Percentiles rank a stretch among this genome's conserved stretches.
Evolutionary conservation across 2,888 invertebrate species (phyloP).

Genomic region (Scaptomyza flava): DNA sequence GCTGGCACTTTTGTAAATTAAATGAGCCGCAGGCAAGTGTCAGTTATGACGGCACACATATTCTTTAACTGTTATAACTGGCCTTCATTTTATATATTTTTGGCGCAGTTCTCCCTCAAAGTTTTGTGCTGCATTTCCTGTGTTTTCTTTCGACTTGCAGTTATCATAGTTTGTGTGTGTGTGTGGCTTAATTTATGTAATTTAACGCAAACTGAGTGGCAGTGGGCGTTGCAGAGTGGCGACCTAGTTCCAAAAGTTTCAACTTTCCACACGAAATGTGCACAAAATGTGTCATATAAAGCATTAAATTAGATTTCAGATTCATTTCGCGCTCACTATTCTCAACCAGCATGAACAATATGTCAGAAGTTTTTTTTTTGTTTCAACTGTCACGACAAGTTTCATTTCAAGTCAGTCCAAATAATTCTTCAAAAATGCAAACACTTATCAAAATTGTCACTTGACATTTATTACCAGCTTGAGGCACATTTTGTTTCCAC

Average conservation of each 20-base stretch:
- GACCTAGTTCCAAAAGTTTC: constrained; percentile 53
- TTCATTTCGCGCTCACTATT: constrained; percentile 19
- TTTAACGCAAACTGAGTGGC: constrained; percentile 60
- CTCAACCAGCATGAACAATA: not conserved
- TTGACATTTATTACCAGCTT: constrained; percentile 52
- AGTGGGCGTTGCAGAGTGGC: constrained; percentile 30
- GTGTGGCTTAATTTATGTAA: constrained; percentile 61
- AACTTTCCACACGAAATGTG: constrained; percentile 35
- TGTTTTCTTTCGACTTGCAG: constrained; percentile 22
- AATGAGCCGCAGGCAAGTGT: constrained; percentile 68
- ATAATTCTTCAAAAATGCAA: constrained; percentile 50
- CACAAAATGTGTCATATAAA: constrained; percentile 71
- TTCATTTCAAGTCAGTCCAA: constrained; percentile 22
- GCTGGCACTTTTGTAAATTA: constrained; percentile 57
- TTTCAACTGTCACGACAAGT: constrained; percentile 28
- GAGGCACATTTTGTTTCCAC: not conserved
- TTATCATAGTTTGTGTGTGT: constrained; percentile 11
- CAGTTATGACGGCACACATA: constrained; percentile 35
- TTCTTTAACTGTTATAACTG: constrained; percentile 17
- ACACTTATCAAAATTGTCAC: constrained; percentile 44
- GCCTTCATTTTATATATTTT: constrained; percentile 46
- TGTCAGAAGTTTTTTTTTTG: constrained; percentile 42
- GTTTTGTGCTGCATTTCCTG: constrained; percentile 61
- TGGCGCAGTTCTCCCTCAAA: constrained; percentile 16
- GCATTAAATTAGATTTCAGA: constrained; percentile 72